phyloP scores from a whole-genome alignment of 2,797 vertebrate species.

The Pangasius macronema region DNA sequence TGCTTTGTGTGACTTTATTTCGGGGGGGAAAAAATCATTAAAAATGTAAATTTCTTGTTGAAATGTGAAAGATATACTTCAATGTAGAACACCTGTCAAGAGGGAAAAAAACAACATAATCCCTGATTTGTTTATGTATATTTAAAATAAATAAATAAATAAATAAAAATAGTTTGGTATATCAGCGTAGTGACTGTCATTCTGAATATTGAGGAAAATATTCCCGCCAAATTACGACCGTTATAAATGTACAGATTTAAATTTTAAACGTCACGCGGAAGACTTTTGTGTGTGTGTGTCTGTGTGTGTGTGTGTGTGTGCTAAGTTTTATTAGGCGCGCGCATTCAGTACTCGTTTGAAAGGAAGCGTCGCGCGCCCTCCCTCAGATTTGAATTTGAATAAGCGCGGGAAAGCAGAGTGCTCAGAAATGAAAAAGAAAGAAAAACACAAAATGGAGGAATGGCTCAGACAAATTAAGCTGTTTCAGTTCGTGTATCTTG shows the following conservation, averaged over 20 bases:
- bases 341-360: slow-evolving; percentile 60
- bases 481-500: not conserved
- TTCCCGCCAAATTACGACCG: slow-evolving; percentile 25
- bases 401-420: slow-evolving; percentile 71
- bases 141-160: not conserved
- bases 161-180: not conserved
- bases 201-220: too few species aligned
- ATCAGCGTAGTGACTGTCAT: not conserved
- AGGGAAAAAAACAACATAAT: slow-evolving; percentile 8
- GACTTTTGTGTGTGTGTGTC: not conserved
- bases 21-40: not conserved
- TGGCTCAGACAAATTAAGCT: not conserved
- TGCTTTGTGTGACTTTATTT: not conserved
- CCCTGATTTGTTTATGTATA: slow-evolving; percentile 4
- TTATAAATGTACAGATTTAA: slow-evolving; percentile 25
- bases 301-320: not conserved
- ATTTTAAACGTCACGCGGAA: slow-evolving; percentile 34
- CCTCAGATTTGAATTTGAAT: slow-evolving; percentile 81
- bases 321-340: slow-evolving; percentile 62
- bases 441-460: slow-evolving; percentile 27
- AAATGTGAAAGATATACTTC: not conserved
- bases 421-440: not conserved
- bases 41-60: not conserved
- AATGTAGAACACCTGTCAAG: slow-evolving; percentile 8
- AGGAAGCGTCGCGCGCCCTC: slow-evolving; percentile 75